Percentiles rank a stretch among this genome's conserved stretches.
Evolutionary conservation across 1,140 invertebrate genomes (phyloP).

Genomic region (Aradophagus sp.): DNA sequence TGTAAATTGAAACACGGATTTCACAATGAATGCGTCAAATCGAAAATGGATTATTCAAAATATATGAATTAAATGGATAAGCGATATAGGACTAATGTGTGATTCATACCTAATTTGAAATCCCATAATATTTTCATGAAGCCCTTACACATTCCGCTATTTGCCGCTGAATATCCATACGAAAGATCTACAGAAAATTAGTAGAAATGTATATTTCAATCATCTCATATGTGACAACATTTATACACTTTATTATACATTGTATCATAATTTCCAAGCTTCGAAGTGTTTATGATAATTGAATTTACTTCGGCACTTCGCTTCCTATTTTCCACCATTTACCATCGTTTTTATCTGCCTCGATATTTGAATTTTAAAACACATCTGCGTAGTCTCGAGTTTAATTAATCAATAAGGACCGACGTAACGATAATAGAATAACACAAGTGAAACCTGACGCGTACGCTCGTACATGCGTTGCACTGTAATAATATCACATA

Average conservation of each 20-base stretch:
- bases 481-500: no score
- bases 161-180: conserved; percentile 38
- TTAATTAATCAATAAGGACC: no score
- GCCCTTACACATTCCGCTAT: conserved; percentile 42
- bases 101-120: conserved; percentile 53
- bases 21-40: conserved; percentile 18
- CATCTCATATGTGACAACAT: conserved; percentile 22
- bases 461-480: no score
- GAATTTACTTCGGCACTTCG: no score
- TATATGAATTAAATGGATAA: conserved; percentile 47
- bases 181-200: conserved; percentile 46
- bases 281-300: no score
- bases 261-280: no score
- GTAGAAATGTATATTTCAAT: conserved; percentile 37
- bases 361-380: no score
- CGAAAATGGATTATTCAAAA: conserved; percentile 32
- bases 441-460: no score
- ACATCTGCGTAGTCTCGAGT: no score
- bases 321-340: no score
- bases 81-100: conserved; percentile 39
- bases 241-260: not conserved
- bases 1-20: conserved; percentile 12
- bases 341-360: no score
- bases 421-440: no score
- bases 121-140: conserved; percentile 51